Evolutionary conservation across 2,888 invertebrate genomes (phyloP).

Genomic region (Cyclophora albipunctata): DNA sequence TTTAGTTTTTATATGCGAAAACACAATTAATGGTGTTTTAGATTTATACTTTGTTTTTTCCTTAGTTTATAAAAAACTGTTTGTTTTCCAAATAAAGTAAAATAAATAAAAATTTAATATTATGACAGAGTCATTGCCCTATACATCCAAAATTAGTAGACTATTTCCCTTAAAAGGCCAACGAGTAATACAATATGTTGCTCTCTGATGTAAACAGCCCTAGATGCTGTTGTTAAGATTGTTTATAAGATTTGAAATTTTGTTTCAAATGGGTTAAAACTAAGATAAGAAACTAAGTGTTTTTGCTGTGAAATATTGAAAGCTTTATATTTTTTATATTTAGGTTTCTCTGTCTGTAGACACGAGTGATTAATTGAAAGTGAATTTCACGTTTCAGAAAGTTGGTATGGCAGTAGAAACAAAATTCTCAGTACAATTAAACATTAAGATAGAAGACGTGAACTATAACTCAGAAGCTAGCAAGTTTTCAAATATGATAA

Average conservation of each 20-base stretch:
- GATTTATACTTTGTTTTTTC: no score
- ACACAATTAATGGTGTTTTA: no score
- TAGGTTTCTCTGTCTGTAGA: neutral
- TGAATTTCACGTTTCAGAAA: conserved; percentile 46
- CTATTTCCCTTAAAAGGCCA: neutral
- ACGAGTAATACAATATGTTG: neutral
- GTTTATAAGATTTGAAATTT: no score
- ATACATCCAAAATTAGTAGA: neutral
- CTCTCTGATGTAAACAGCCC: no score
- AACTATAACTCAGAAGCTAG: conserved; percentile 70
- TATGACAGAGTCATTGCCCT: neutral
- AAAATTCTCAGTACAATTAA: conserved; percentile 79
- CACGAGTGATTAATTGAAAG: neutral
- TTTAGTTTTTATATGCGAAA: no score
- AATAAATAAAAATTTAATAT: neutral
- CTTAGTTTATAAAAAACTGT: no score
- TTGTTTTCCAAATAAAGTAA: neutral
- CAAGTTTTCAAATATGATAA: conserved; percentile 75
- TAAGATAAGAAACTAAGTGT: no score
- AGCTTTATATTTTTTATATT: neutral
- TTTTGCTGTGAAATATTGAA: no score
- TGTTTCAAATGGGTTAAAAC: no score
- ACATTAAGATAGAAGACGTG: conserved; percentile 77
- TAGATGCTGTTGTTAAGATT: no score
- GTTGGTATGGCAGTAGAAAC: conserved; percentile 78